Evolutionary conservation across 2,888 invertebrate species (phyloP), one percentile per base, ranked within the genome.

Genomic region (Halocaridina rubra): DNA sequence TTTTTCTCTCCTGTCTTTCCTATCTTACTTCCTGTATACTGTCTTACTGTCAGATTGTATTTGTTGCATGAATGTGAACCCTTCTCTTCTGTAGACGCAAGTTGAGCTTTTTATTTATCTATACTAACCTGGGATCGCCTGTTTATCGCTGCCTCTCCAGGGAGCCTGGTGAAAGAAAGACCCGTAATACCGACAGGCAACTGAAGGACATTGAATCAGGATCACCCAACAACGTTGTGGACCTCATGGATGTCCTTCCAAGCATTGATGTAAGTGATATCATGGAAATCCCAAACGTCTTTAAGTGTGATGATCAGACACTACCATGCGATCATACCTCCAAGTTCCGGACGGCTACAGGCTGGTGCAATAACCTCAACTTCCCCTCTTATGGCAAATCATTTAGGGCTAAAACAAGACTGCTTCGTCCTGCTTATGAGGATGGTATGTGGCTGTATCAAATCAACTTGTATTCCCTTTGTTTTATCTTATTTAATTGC

Each of bases 351-450:
- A 91, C 91, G 3, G 89, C 91, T 32, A 91, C 91, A 2, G 92
- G 92, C 22, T 92, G 92, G 91, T 92, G 92, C 85, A 92, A 92
- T 89, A 92, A 92, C 89, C 89, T 92, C n/a, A 90, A 90, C 59
- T 89, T 90, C 86, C 92, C 92, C 0, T 90, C 91, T 39, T 89
- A 89, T 80, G 92, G 92, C 30, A 92, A 91, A 57, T 81, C 81
- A 61, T 90, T 92, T 88, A 89, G 91, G 16, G 90, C 91, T 2
- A 91, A 92, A 80, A 90, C 90, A 10, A 88, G 92, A 33, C 89
- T 92, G 7, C 88, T 92, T 33, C 90, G 91, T 16, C 91, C 92
- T 0, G 89, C 89, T 3, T 92, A 92, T 86, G 90, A 91, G 22
- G 92, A 92, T 88, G 92, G 87, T 87, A 53, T 77, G 84, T 32